Conservation (phyloP, 2,888 invertebrate species). For the Minunthozetes semirufus region DNA sequence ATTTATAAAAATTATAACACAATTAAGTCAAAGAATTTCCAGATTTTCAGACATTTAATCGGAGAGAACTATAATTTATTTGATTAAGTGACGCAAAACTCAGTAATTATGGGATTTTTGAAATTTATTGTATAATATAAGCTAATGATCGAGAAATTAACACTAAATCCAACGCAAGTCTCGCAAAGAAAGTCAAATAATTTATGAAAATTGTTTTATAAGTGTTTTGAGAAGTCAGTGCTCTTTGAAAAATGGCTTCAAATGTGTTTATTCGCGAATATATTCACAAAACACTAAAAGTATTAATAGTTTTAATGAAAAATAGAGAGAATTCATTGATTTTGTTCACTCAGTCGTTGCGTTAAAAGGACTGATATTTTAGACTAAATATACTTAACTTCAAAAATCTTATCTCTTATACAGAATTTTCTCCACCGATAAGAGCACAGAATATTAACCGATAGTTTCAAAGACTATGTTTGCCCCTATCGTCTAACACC, state of each 20-base stretch:
- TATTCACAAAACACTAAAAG: not conserved
- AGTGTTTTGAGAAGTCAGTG: not conserved
- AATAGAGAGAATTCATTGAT: not conserved
- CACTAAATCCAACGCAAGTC: not conserved
- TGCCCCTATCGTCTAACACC: too few species aligned
- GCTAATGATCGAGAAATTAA: not conserved
- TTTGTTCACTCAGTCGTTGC: not conserved
- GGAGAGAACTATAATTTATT: too few species aligned
- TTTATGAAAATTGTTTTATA: not conserved
- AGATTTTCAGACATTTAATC: too few species aligned
- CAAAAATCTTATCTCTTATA: not conserved
- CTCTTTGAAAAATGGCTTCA: not conserved
- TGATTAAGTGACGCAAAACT: not conserved
- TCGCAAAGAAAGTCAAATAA: not conserved
- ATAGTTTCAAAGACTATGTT: too few species aligned
- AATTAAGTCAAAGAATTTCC: too few species aligned
- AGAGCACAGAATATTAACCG: too few species aligned
- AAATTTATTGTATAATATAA: not conserved
- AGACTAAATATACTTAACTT: slow-evolving; percentile 3
- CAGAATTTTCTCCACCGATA: too few species aligned
- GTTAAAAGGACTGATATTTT: not conserved
- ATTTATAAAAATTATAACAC: too few species aligned
- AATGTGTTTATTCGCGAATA: not conserved
- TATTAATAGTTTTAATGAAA: not conserved
- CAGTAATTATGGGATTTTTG: not conserved